Conservation (phyloP, 2,888 invertebrate genomes). For the Augiades crinisus region DNA sequence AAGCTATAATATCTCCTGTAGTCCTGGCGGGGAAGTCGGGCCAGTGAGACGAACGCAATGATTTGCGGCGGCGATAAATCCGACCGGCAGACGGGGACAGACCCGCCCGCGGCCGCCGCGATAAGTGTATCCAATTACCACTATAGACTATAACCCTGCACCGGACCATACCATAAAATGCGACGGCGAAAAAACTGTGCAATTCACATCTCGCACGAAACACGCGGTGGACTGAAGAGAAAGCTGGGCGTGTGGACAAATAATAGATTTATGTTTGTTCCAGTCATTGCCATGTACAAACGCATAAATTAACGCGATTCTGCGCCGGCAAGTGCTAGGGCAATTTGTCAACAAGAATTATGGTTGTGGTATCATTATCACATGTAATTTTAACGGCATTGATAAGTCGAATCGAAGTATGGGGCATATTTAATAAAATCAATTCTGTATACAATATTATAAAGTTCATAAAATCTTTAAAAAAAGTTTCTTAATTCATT, state of each 20-base stretch:
- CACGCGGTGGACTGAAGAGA: background rate
- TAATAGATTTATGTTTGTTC: background rate
- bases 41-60: slow-evolving; percentile 55
- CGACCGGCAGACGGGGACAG: slow-evolving; percentile 55
- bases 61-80: slow-evolving; percentile 70
- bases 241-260: background rate
- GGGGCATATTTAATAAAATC: too few species aligned
- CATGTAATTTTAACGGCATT: too few species aligned
- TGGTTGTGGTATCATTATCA: too few species aligned
- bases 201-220: slow-evolving; percentile 4
- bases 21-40: slow-evolving; percentile 7
- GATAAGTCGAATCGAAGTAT: too few species aligned
- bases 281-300: background rate
- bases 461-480: too few species aligned
- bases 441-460: too few species aligned
- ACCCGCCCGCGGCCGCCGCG: slow-evolving; percentile 64
- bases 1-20: background rate
- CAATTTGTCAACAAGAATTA: too few species aligned
- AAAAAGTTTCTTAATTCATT: too few species aligned
- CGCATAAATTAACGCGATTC: background rate
- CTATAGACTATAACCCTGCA: slow-evolving; percentile 60
- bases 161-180: slow-evolving; percentile 44
- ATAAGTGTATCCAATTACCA: slow-evolving; percentile 75
- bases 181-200: slow-evolving; percentile 34
- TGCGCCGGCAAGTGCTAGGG: background rate